Evolutionary conservation across 1,140 invertebrate species (phyloP).

Genomic region (Acromyrmex echinatior): DNA sequence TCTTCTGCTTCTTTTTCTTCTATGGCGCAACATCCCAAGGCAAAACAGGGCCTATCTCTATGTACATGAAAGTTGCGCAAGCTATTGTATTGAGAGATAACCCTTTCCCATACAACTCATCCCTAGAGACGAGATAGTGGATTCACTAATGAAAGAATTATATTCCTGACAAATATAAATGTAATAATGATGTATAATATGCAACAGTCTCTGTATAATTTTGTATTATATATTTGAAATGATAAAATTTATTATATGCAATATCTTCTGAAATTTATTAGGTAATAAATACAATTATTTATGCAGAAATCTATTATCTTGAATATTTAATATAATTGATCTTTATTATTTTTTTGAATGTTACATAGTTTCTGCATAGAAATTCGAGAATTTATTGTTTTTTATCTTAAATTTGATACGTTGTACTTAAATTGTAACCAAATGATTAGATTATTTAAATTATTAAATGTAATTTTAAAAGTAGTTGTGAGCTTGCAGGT

Average conservation of each 20-base stretch:
- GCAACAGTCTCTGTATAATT: slow-evolving; percentile 46
- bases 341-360: neutral
- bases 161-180: slow-evolving; percentile 68
- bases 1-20: no score
- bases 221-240: slow-evolving; percentile 2
- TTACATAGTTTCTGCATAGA: neutral
- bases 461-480: slow-evolving; percentile 5
- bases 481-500: neutral
- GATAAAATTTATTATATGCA: neutral
- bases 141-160: slow-evolving; percentile 83
- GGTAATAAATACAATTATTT: neutral
- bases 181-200: slow-evolving; percentile 33
- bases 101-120: slow-evolving; percentile 82
- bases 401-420: neutral
- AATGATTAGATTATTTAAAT: neutral
- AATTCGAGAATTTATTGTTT: slow-evolving; percentile 14
- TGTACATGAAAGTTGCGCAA: slow-evolving; percentile 16
- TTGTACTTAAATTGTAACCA: neutral
- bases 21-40: no score
- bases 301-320: neutral
- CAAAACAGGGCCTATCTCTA: no score
- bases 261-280: slow-evolving; percentile 2
- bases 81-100: slow-evolving; percentile 74
- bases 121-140: slow-evolving; percentile 83
- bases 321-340: neutral